A percentile compares a stretch with the other conserved stretches of the same genome.
phyloP scores from a whole-genome alignment of 1,140 invertebrate genomes.

The Drosophila pruinosa region DNA sequence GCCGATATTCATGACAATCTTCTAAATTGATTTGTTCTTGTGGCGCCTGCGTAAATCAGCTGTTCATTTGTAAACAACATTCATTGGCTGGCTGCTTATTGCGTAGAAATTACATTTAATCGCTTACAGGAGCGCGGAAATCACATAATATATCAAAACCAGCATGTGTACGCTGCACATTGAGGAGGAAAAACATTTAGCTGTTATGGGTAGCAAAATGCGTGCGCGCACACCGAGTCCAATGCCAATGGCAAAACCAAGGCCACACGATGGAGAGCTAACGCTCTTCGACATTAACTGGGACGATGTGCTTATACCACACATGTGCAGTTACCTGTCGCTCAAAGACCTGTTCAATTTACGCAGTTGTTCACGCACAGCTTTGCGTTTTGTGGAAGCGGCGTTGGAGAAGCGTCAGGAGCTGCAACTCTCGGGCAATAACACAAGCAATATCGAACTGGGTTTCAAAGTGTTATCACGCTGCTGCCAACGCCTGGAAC shows the following conservation, averaged over 20 bases:
- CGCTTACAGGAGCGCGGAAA: not conserved
- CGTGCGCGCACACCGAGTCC: constrained; percentile 15
- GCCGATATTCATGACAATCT: constrained; percentile 3
- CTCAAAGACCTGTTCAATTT: constrained; percentile 85
- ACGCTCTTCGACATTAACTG: constrained; percentile 84
- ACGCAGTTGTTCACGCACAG: constrained; percentile 84
- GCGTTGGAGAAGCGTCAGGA: constrained; percentile 55
- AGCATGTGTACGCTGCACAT: constrained; percentile 61
- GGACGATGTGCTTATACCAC: constrained; percentile 85
- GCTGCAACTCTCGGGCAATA: constrained; percentile 68
- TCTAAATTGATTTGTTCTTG: constrained; percentile 7
- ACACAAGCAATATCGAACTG: constrained; percentile 52
- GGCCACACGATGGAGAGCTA: constrained; percentile 6
- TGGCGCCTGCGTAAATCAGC: constrained; percentile 31
- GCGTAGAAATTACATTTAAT: constrained; percentile 26
- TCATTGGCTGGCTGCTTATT: constrained; percentile 16
- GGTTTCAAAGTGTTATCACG: constrained; percentile 83
- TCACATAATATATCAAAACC: constrained; percentile 36
- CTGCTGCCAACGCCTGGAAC: constrained; percentile 83
- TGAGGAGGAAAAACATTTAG: constrained; percentile 67
- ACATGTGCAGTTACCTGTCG: constrained; percentile 83
- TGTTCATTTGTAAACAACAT: constrained; percentile 44
- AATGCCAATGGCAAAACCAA: constrained; percentile 17
- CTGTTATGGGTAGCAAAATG: constrained; percentile 38
- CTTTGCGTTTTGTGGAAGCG: constrained; percentile 52